These are phyloP conservation scores for Strigamia maritima DNA, from an alignment of 2,888 invertebrate genomes.

Conservation along the genomic window DNA sequence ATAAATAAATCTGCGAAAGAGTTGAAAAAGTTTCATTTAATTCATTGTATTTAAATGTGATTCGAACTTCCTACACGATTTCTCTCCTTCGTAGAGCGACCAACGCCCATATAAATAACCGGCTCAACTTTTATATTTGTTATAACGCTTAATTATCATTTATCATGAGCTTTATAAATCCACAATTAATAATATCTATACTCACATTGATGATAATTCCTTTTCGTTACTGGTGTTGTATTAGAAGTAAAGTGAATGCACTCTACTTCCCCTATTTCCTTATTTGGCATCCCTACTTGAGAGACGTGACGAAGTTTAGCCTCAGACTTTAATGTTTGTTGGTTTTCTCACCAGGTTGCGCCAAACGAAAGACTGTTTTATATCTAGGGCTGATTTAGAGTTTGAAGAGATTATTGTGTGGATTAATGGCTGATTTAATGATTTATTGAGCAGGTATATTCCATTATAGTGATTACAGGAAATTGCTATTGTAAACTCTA, in stretches of 20 bases:
- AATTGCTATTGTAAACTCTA: no score
- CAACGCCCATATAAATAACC: not conserved
- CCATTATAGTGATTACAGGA: no score
- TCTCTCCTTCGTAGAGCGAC: not conserved
- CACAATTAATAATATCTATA: not conserved
- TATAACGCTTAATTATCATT: not conserved
- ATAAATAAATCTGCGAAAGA: no score
- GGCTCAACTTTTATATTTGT: not conserved
- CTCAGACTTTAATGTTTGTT: not conserved
- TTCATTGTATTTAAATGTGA: not conserved
- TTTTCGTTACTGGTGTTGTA: no score
- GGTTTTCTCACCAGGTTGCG: not conserved
- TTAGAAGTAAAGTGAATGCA: not conserved
- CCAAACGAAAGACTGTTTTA: not conserved
- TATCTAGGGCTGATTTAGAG: not conserved
- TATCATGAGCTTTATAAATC: no score
- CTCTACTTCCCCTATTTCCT: not conserved
- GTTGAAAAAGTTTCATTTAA: not conserved
- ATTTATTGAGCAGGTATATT: no score
- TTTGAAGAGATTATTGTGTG: not conserved
- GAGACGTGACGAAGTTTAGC: no score
- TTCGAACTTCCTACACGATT: not conserved
- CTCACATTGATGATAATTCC: not conserved
- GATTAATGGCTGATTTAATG: no score
- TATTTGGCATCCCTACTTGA: not conserved